Conservation (phyloP, 2,797 vertebrate genomes). For the Dendrocincla tyrannina region DNA sequence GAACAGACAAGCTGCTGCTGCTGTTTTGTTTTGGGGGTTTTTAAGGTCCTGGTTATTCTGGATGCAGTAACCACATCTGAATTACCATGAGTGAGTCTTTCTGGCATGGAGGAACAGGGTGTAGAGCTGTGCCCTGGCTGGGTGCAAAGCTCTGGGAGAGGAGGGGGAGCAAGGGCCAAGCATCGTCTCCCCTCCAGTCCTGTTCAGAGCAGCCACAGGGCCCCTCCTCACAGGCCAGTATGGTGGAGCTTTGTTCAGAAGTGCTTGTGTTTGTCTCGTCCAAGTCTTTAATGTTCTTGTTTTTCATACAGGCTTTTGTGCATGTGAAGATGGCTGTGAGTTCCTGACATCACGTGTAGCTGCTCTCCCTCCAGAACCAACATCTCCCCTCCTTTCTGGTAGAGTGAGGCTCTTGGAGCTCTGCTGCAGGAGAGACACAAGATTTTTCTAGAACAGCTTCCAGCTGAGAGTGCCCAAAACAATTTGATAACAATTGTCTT, state of each 20-base stretch:
- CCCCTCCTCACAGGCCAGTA: background rate
- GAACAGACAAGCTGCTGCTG: background rate
- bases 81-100: background rate
- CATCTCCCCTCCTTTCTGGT: background rate
- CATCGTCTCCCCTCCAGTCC: fast-evolving
- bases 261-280: background rate
- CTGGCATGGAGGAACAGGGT: fast-evolving
- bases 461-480: background rate
- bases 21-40: background rate
- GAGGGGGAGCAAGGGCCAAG: background rate
- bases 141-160: background rate
- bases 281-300: background rate
- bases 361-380: background rate
- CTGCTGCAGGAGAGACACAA: background rate
- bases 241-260: background rate
- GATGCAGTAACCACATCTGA: background rate
- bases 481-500: background rate
- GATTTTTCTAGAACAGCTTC: background rate
- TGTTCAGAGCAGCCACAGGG: background rate
- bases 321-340: background rate
- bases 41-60: background rate
- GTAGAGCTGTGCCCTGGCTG: background rate
- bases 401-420: background rate
- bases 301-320: background rate
- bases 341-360: background rate